phyloP scores from a whole-genome alignment of 2,113 vertebrate species.

The Cathartes aura region DNA sequence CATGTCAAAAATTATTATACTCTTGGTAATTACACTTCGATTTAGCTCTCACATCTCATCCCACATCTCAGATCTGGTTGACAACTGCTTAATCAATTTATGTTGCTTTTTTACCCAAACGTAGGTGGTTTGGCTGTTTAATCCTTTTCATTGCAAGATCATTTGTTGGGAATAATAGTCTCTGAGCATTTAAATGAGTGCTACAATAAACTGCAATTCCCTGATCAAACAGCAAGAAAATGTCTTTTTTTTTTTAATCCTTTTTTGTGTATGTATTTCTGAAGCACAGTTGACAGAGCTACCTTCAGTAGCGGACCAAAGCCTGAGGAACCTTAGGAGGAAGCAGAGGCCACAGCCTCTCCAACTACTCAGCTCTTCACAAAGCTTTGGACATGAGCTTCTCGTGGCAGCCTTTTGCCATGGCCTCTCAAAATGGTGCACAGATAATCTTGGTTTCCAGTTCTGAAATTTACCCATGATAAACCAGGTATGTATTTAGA shows the following conservation, averaged over 20 bases:
- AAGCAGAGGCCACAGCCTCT: not conserved
- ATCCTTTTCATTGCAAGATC: not conserved
- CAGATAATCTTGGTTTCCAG: not conserved
- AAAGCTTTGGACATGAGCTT: not conserved
- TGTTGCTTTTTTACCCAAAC: not conserved
- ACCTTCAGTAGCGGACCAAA: not conserved
- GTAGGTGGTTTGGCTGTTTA: not conserved
- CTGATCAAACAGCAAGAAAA: not conserved
- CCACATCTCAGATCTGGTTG: not conserved
- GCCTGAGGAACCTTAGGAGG: not conserved
- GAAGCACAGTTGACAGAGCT: not conserved
- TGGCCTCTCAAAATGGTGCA: not conserved
- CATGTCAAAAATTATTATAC: not conserved
- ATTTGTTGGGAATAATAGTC: not conserved
- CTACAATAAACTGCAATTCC: not conserved
- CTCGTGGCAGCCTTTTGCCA: not conserved
- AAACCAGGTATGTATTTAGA: not conserved
- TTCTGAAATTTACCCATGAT: not conserved
- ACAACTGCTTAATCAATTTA: not conserved
- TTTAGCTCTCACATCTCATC: not conserved
- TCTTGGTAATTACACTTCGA: not conserved
- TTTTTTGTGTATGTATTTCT: not conserved
- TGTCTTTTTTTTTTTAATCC: not conserved
- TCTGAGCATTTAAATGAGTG: not conserved
- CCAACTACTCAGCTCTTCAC: not conserved